A percentile compares a stretch with the other conserved stretches of the same genome.
Conservation (phyloP, 1,140 invertebrate genomes). For the Bombus confusus region DNA sequence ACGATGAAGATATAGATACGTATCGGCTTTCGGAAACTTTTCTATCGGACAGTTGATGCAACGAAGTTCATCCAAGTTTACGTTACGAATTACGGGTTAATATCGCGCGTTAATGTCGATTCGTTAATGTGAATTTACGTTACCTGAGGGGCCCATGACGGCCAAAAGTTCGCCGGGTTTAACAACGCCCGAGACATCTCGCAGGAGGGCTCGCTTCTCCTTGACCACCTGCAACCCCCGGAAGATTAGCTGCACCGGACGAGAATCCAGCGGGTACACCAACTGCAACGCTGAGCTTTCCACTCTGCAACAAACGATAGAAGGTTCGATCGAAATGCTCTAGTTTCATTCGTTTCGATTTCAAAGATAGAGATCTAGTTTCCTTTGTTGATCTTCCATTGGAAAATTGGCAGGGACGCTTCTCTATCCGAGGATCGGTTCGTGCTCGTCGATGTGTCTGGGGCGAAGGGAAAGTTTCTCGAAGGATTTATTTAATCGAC, state of each 20-base stretch:
- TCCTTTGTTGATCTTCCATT: too few species aligned
- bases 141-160: conserved; percentile 92
- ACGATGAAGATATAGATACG: not conserved
- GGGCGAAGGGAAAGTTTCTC: too few species aligned
- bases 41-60: too few species aligned
- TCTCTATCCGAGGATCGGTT: too few species aligned
- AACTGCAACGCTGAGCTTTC: conserved; percentile 80
- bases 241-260: conserved; percentile 88
- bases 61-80: too few species aligned
- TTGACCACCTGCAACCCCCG: conserved; percentile 84
- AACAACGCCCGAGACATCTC: conserved; percentile 89
- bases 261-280: conserved; percentile 80
- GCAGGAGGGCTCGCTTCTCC: conserved; percentile 86
- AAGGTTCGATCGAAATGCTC: too few species aligned
- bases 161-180: conserved; percentile 91
- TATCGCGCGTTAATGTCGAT: not conserved
- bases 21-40: too few species aligned
- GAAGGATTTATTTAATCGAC: too few species aligned
- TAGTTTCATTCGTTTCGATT: too few species aligned
- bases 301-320: conserved; percentile 70
- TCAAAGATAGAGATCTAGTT: too few species aligned
- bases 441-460: too few species aligned
- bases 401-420: too few species aligned
- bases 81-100: not conserved
- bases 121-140: conserved; percentile 50